phyloP scores from a whole-genome alignment of 2,797 vertebrate species.

The Melanotaenia parkinsoni region DNA sequence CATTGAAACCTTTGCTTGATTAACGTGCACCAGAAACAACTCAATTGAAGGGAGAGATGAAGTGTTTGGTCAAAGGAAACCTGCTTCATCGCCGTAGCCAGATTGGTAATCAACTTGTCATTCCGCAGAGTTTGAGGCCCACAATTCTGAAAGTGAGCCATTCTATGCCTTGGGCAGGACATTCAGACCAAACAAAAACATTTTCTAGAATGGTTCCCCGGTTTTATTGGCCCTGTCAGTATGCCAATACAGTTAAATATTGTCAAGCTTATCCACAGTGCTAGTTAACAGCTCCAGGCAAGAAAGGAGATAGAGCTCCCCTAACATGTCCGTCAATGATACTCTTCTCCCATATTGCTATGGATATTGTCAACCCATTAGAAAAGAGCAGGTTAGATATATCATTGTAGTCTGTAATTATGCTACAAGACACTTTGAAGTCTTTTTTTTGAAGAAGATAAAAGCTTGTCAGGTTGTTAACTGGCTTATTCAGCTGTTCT shows the following conservation, averaged over 20 bases:
- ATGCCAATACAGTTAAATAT: neutral
- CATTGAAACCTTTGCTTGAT: neutral
- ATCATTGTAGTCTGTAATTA: constrained; percentile 7
- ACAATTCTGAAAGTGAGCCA: accelerated
- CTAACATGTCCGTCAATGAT: constrained; percentile 12
- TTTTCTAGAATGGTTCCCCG: neutral
- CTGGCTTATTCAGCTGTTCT: constrained; percentile 13
- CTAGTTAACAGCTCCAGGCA: constrained; percentile 6
- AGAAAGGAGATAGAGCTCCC: constrained; percentile 13
- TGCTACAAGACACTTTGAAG: neutral
- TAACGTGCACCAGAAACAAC: neutral
- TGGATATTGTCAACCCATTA: constrained; percentile 28
- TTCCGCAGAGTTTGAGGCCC: neutral
- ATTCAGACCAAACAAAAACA: neutral
- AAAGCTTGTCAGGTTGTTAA: constrained; percentile 4
- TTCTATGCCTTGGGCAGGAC: neutral
- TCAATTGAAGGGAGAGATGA: neutral
- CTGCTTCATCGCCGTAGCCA: neutral
- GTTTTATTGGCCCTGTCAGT: constrained; percentile 10
- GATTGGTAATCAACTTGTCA: neutral
- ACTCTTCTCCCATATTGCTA: constrained; percentile 13
- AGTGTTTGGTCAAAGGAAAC: neutral
- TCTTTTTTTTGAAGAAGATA: neutral
- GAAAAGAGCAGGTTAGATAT: constrained; percentile 6
- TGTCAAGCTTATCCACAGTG: constrained; percentile 7